Evolutionary conservation across 2,113 vertebrate genomes (phyloP).

Genomic region (Cromileptes altivelis): DNA sequence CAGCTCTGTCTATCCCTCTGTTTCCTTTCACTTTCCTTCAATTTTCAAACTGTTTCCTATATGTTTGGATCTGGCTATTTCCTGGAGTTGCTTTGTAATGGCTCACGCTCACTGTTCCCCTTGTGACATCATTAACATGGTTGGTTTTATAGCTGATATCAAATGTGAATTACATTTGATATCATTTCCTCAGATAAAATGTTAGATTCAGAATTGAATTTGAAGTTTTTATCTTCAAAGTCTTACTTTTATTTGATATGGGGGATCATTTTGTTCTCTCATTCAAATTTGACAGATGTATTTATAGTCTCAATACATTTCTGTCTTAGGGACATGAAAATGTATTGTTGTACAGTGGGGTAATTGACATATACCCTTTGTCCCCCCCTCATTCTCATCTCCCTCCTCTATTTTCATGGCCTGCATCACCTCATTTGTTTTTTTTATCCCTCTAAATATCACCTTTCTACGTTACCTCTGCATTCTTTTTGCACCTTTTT

Average conservation of each 20-base stretch:
- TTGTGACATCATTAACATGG: conserved; percentile 67
- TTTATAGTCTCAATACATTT: conserved; percentile 72
- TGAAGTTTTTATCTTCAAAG: conserved; percentile 8
- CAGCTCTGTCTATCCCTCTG: conserved; percentile 40
- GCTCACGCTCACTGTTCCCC: conserved; percentile 35
- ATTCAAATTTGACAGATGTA: conserved; percentile 28
- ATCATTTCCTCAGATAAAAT: conserved; percentile 23
- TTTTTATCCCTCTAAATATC: conserved; percentile 23
- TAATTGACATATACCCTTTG: conserved; percentile 83
- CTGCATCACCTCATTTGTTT: conserved; percentile 42
- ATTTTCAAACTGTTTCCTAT: conserved; percentile 40
- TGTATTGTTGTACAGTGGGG: conserved; percentile 69
- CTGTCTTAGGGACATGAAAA: conserved; percentile 63
- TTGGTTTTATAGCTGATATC: conserved; percentile 27
- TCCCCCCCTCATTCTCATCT: conserved; percentile 58
- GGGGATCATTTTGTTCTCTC: conserved; percentile 25
- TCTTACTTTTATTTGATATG: conserved; percentile 25
- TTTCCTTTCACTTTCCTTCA: conserved; percentile 43
- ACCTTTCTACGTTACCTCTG: neutral
- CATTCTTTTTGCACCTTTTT: conserved; percentile 19
- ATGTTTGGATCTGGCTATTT: conserved; percentile 59
- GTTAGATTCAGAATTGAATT: neutral
- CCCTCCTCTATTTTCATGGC: conserved; percentile 48
- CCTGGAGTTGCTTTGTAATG: conserved; percentile 66
- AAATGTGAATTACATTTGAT: conserved; percentile 38